Base-by-base conservation (phyloP, 1,140 invertebrate species). In the Antheraea pernyi region DNA sequence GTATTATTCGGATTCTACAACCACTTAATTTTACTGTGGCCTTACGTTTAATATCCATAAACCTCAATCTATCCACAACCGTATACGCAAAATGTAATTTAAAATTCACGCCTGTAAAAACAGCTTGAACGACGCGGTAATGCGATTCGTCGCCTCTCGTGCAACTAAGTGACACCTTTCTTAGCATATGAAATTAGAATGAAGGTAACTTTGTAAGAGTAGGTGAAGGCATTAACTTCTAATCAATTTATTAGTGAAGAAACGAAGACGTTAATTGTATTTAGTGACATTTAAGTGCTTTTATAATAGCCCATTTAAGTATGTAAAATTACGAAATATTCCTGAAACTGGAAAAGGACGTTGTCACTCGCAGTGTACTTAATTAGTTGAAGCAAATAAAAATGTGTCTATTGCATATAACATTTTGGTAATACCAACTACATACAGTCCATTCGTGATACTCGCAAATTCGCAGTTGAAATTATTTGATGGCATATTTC, bases 51-150 rank as follows among this genome's bases (percentile, higher is more conserved):
- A 42, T 42, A 65, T 36, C 39, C 70, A 16, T 65, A 61, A 63
- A 37, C 68, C 60, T 68, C 67, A 72, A 72, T 61, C 63, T 53
- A 53, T n/a, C 13, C 67, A 63, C 68, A 75, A 30, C 68, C 59
- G 69, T 65, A 22, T 72, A 77, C 70, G 77, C 74, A 79, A 84
- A 36, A 83, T 74, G 79, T 75, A 81, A 86, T 86, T 83, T 84
- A 82, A 86, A 86, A 84, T 86, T 84, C 78, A 83, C 78, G 79
- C 77, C 76, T 86, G 71, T 86, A 82, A 86, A 84, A 85, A 82
- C 80, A 81, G 71, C 80, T 81, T 82, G 79, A 53, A 53, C 83
- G 80, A 82, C 77, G 75, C 75, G 76, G 71, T 82, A 85, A 84
- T 84, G 77, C 78, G 80, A 83, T 81, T 73, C 76, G 76, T 82